Percentiles rank a stretch among this genome's conserved stretches.
phyloP scores from a whole-genome alignment of 2,113 vertebrate species.

The Talpa occidentalis region DNA sequence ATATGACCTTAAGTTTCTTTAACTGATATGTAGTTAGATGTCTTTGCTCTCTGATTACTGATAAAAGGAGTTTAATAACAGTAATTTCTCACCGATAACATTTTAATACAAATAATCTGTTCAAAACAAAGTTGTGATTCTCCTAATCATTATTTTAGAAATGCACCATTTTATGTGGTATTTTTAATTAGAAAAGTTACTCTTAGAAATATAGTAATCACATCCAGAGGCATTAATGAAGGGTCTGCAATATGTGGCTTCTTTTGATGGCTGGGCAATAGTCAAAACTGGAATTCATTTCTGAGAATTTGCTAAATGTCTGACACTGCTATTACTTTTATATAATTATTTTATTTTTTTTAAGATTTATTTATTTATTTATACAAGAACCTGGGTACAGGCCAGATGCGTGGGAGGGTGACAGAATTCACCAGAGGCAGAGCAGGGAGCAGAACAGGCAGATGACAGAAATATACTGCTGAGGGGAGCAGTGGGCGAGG shows the following conservation, averaged over 20 bases:
- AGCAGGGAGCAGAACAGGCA: too few species aligned
- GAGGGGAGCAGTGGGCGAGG: too few species aligned
- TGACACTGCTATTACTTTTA: not conserved
- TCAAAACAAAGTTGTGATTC: not conserved
- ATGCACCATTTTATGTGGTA: not conserved
- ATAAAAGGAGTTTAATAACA: constrained; percentile 17
- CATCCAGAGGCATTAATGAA: not conserved
- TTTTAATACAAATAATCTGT: constrained; percentile 15
- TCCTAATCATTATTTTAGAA: constrained; percentile 15
- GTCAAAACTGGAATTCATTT: not conserved
- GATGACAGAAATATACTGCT: too few species aligned
- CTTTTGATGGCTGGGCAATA: not conserved
- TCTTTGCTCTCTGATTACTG: not conserved
- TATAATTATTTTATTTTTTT: too few species aligned
- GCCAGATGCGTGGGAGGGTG: too few species aligned
- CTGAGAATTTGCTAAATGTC: not conserved
- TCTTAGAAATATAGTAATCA: not conserved
- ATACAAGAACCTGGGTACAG: too few species aligned
- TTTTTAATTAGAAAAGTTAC: constrained; percentile 27
- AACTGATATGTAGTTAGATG: not conserved
- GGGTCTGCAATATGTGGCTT: not conserved
- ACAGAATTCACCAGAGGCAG: too few species aligned
- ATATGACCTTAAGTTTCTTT: constrained; percentile 11
- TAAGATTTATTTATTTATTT: too few species aligned
- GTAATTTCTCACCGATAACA: not conserved